phyloP scores from a whole-genome alignment of 64 coral and sea anemone species.

The Pocillopora verrucosa region DNA sequence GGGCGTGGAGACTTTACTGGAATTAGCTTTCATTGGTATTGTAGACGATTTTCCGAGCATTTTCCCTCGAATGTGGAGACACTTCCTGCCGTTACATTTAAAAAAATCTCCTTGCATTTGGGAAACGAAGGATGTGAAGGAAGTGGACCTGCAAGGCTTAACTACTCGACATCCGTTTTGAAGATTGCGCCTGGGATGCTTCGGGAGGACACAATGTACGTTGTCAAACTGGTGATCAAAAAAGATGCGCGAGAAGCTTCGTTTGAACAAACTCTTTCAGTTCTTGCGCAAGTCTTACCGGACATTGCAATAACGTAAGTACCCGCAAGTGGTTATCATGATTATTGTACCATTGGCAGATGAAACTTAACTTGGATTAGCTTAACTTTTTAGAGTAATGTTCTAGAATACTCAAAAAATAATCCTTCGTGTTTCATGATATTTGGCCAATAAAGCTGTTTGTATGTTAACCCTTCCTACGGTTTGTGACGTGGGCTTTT shows the following conservation, averaged over 20 bases:
- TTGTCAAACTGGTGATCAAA: not conserved
- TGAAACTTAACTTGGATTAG: too few species aligned
- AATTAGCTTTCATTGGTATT: constrained; percentile 13
- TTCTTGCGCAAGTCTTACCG: not conserved
- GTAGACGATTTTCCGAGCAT: not conserved
- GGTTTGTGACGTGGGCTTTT: too few species aligned
- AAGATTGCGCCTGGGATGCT: not conserved
- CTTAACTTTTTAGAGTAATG: too few species aligned
- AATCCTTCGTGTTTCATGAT: too few species aligned
- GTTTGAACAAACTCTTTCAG: constrained; percentile 9
- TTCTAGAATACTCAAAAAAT: too few species aligned
- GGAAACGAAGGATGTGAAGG: not conserved
- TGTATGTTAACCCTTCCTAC: too few species aligned
- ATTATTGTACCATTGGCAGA: not conserved
- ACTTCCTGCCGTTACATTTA: not conserved
- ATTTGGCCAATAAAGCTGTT: too few species aligned
- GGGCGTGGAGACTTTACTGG: not conserved
- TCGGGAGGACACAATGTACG: not conserved
- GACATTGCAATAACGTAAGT: constrained; percentile 10
- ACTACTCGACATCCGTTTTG: not conserved
- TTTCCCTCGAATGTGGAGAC: not conserved
- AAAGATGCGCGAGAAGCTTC: constrained; percentile 11
- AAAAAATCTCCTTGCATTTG: not conserved
- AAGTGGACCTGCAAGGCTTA: not conserved
- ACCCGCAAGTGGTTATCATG: not conserved